A percentile compares a stretch with the other conserved stretches of the same genome.
These are phyloP conservation scores for Lasiurus cinereus DNA, from an alignment of 2,113 vertebrate genomes.

Conservation along the genomic window DNA sequence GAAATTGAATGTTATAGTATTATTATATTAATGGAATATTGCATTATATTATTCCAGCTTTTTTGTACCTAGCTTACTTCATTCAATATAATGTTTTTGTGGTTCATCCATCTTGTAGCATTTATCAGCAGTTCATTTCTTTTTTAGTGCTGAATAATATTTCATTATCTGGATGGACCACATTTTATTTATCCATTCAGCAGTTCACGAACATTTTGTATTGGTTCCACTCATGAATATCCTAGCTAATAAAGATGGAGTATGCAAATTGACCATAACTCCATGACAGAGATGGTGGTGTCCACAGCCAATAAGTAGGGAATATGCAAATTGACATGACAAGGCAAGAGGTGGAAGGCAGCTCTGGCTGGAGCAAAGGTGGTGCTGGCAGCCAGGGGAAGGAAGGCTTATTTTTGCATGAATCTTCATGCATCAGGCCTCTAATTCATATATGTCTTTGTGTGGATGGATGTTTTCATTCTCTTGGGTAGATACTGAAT, in stretches of 20 bases:
- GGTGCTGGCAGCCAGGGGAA: too few species aligned
- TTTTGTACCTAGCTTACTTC: slow-evolving; percentile 41
- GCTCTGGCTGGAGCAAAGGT: too few species aligned
- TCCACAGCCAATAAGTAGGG: too few species aligned
- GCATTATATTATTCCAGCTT: not conserved
- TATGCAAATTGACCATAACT: too few species aligned
- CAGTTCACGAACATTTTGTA: not conserved
- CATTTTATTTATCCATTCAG: not conserved
- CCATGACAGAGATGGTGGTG: too few species aligned
- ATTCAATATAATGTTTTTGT: not conserved
- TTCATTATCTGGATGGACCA: not conserved
- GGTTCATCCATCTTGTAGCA: not conserved
- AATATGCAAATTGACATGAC: too few species aligned
- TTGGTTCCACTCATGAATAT: not conserved
- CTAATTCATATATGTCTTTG: not conserved
- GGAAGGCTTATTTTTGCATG: too few species aligned
- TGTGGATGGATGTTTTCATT: slow-evolving; percentile 3
- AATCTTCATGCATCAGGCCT: too few species aligned
- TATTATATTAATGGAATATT: not conserved
- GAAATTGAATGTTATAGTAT: not conserved
- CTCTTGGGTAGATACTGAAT: not conserved
- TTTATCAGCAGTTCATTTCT: not conserved
- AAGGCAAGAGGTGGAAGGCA: too few species aligned
- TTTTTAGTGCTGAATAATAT: slow-evolving; percentile 47
- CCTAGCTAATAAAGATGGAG: too few species aligned